phyloP scores from a whole-genome alignment of 2,797 vertebrate species.

The Cichlasoma orientale region DNA sequence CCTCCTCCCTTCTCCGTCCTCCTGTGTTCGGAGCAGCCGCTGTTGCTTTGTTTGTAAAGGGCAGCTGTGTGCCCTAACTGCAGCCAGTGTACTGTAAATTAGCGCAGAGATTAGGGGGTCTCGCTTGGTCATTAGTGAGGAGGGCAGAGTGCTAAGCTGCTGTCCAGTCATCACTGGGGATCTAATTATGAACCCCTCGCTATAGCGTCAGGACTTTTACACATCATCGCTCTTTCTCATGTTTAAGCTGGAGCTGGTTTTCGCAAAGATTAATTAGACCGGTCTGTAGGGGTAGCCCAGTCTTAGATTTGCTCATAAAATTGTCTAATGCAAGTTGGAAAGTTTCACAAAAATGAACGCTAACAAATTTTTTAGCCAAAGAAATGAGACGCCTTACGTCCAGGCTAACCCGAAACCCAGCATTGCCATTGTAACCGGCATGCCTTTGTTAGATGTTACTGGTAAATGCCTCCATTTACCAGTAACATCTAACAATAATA shows the following conservation, averaged over 20 bases:
- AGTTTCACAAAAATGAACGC: background rate
- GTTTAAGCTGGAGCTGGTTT: background rate
- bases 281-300: background rate
- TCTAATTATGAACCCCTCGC: background rate
- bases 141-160: slow-evolving; percentile 4
- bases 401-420: background rate
- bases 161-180: slow-evolving; percentile 17
- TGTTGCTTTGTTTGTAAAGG: slow-evolving; percentile 16
- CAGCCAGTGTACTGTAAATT: slow-evolving; percentile 20
- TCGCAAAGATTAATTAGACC: background rate
- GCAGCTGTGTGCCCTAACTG: slow-evolving; percentile 35
- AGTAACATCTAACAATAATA: background rate
- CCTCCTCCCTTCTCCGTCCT: background rate
- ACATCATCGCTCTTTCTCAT: background rate
- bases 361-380: background rate
- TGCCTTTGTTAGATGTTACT: no score
- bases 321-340: background rate
- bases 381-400: background rate
- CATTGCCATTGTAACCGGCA: background rate
- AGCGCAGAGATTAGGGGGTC: slow-evolving; percentile 32
- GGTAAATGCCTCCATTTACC: background rate
- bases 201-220: background rate
- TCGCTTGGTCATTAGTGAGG: slow-evolving; percentile 51
- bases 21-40: background rate
- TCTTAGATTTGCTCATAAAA: background rate